A percentile compares a stretch with the other conserved stretches of the same genome.
These are phyloP conservation scores for Bujurquina vittata DNA, from an alignment of 2,113 vertebrate species.

Conservation along the genomic window DNA sequence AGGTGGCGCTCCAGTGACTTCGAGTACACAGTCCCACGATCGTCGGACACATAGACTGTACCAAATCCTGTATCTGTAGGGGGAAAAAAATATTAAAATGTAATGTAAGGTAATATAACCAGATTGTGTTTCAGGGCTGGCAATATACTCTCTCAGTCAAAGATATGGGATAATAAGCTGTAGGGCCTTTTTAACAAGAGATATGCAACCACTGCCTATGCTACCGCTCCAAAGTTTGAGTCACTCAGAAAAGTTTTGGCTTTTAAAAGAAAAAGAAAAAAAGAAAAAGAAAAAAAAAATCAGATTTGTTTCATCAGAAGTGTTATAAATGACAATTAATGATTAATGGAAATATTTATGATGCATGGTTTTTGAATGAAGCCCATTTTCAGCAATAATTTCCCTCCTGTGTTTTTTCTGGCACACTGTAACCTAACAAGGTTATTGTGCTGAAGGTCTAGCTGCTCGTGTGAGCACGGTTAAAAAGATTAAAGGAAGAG, in stretches of 20 bases:
- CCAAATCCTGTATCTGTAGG: constrained; percentile 89
- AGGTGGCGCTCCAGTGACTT: constrained; percentile 93
- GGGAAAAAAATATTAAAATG: not conserved
- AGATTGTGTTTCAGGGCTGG: rapidly evolving
- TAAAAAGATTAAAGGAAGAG: not conserved
- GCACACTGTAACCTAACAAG: not conserved
- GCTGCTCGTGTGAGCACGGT: rapidly evolving
- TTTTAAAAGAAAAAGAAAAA: not conserved
- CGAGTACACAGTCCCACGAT: constrained; percentile 92
- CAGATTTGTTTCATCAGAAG: not conserved
- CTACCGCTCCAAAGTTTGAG: not conserved
- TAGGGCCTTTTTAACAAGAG: not conserved
- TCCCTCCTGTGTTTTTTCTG: no score
- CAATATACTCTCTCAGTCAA: not conserved
- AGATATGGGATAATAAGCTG: not conserved
- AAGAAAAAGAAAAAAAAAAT: rapidly evolving
- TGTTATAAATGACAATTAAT: not conserved
- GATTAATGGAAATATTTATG: not conserved
- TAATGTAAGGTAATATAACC: not conserved
- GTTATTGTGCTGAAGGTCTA: not conserved
- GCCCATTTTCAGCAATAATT: no score
- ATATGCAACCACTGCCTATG: not conserved
- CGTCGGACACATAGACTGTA: constrained; percentile 92
- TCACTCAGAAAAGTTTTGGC: not conserved
- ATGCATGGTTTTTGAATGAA: rapidly evolving